Evolutionary conservation across 2,113 vertebrate genomes (phyloP).

Genomic region (Struthio camelus): DNA sequence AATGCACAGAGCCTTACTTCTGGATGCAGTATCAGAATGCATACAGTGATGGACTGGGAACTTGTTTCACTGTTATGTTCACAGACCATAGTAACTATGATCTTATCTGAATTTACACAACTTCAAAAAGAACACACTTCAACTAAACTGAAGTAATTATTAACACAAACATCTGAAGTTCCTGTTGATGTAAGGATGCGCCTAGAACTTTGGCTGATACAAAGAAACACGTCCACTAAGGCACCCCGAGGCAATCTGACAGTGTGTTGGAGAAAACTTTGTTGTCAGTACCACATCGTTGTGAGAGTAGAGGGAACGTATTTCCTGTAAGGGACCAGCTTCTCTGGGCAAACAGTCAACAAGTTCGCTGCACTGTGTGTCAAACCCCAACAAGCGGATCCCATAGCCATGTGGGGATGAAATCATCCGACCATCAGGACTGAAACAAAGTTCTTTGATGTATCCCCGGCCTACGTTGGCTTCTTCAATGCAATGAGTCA

Average conservation of each 20-base stretch:
- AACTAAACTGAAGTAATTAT: slow-evolving; percentile 66
- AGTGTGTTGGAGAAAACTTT: slow-evolving; percentile 98
- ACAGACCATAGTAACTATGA: slow-evolving; percentile 9
- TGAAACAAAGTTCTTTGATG: slow-evolving; percentile 99
- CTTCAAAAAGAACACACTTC: slow-evolving; percentile 60
- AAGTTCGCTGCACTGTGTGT: slow-evolving; percentile 91
- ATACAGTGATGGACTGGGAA: not conserved
- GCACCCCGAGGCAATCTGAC: slow-evolving; percentile 99
- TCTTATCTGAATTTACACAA: slow-evolving; percentile 32
- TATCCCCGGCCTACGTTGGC: slow-evolving; percentile 96
- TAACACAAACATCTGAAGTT: slow-evolving; percentile 34
- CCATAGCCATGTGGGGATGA: slow-evolving; percentile 96
- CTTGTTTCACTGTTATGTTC: not conserved
- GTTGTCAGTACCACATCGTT: slow-evolving; percentile 98
- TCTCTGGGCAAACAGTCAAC: slow-evolving; percentile 93
- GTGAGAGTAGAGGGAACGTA: slow-evolving; percentile 96
- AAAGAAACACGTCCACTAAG: slow-evolving; percentile 96
- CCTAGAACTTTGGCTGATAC: slow-evolving; percentile 98
- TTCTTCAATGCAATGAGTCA: slow-evolving; percentile 98
- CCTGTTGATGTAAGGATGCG: slow-evolving; percentile 35
- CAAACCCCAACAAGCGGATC: slow-evolving; percentile 94
- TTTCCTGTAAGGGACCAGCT: slow-evolving; percentile 89
- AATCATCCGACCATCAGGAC: slow-evolving; percentile 96
- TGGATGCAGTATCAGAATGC: not conserved
- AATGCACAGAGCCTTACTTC: not conserved